Conservation (phyloP, 2,888 invertebrate genomes). For the Trilocha varians region DNA sequence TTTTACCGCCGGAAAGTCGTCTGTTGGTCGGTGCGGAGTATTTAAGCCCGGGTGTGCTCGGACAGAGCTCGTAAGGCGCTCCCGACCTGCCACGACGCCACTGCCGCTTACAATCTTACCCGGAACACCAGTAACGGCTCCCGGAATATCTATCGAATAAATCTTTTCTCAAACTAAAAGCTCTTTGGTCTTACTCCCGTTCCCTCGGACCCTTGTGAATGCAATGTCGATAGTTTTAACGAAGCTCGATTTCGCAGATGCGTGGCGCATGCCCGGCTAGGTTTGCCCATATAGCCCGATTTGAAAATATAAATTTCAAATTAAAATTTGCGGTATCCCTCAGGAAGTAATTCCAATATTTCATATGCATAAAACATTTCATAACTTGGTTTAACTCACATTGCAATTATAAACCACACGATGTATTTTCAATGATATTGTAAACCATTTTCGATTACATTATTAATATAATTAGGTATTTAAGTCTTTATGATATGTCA, state of each 20-base stretch:
- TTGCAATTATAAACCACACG: conserved; percentile 34
- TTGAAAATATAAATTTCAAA: conserved; percentile 33
- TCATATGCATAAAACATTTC: conserved; percentile 35
- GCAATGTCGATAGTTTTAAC: conserved; percentile 50
- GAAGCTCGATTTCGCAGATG: conserved; percentile 60
- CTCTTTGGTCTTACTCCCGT: conserved; percentile 58
- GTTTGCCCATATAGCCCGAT: conserved; percentile 70
- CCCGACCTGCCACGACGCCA: conserved; percentile 22
- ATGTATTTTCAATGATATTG: conserved; percentile 22
- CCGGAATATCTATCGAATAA: conserved; percentile 59
- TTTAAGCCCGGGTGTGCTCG: conserved; percentile 68
- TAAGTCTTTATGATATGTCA: conserved; percentile 41
- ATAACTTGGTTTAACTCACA: conserved; percentile 39
- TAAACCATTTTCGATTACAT: conserved; percentile 42
- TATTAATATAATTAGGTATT: conserved; percentile 25
- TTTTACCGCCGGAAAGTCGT: conserved; percentile 75
- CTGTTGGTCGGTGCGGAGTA: conserved; percentile 77
- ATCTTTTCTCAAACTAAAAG: conserved; percentile 58
- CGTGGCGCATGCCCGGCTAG: conserved; percentile 63
- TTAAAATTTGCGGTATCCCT: conserved; percentile 59
- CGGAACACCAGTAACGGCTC: conserved; percentile 59
- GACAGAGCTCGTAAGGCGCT: conserved; percentile 59
- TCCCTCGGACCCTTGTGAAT: conserved; percentile 47
- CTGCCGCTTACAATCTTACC: conserved; percentile 40
- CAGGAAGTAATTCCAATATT: conserved; percentile 66